Conservation (phyloP, 2,888 invertebrate species). For the Meta bourneti region DNA sequence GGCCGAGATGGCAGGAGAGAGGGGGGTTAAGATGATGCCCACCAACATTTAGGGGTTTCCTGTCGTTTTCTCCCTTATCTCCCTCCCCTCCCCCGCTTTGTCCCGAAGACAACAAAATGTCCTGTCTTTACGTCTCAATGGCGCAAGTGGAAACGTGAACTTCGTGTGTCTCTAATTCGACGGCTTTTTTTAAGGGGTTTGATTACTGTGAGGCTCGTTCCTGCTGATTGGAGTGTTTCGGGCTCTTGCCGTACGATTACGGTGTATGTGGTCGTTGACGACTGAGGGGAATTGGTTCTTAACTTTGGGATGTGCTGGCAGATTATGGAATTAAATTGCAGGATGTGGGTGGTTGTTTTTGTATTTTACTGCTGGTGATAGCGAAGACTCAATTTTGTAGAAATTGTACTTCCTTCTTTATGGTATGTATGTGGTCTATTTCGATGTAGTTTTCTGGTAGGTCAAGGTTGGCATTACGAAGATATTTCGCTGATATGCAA, state of each 20-base stretch:
- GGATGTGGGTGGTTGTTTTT: neutral
- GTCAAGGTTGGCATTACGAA: too few species aligned
- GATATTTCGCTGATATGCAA: too few species aligned
- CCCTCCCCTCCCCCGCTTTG: constrained; percentile 6
- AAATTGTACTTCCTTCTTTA: too few species aligned
- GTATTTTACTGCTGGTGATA: neutral
- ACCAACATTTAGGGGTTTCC: constrained; percentile 54
- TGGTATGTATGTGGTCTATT: too few species aligned
- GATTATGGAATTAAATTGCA: neutral
- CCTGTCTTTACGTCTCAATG: constrained; percentile 33
- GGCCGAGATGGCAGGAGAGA: constrained; percentile 1
- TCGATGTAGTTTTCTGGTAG: too few species aligned
- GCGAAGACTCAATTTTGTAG: neutral
- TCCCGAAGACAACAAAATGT: constrained; percentile 44
- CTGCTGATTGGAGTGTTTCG: constrained; percentile 32
- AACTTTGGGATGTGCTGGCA: neutral
- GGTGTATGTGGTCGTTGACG: neutral
- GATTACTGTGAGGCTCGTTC: constrained; percentile 28
- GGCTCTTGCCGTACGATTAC: constrained; percentile 16
- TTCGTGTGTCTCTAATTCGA: constrained; percentile 12
- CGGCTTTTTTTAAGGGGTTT: constrained; percentile 24
- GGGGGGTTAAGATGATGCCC: constrained; percentile 9
- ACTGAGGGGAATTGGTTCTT: constrained; percentile 19
- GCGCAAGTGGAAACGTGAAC: constrained; percentile 18
- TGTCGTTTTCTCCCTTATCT: constrained; percentile 33